Base-by-base conservation (phyloP, 2,888 invertebrate species). In the Synergus umbraculus region DNA sequence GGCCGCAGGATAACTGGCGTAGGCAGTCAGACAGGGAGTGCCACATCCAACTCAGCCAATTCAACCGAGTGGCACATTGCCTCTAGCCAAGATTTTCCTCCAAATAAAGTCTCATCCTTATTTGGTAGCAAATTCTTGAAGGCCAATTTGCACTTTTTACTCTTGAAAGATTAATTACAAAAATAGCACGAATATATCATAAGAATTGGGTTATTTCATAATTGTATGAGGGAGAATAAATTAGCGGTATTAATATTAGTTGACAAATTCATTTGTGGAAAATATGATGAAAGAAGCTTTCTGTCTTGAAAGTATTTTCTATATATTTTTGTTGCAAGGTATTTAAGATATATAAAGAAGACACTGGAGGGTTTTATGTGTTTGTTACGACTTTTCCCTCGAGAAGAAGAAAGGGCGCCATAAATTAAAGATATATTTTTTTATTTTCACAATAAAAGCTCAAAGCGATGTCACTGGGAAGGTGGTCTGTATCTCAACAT, bases 1-100 rank as follows among this genome's bases (percentile, higher is more conserved):
- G 86, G 83, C 88, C 86, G 86, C 85, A 85, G 88, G 88, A 87
- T 87, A 85, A 85, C 82, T 76, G 86, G 89, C 89, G 90, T 91
- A 90, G 91, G 91, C 89, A 89, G 89, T 85, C 87, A 83, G 86
- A 90, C 89, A 90, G 90, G 91, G 91, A 91, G 91, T 91, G 91
- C 90, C 91, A 87, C 88, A 86, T 83, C 84, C 85, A 88, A 87
- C 85, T 84, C 82, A 85, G 83, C 85, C 80, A 79, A 83, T 78
- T 22, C 63, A 60, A 41, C 13, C 60, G 58, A 49, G 49, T 49
- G 49, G 49, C 49, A 37, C 49, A 54, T 73, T 73, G 37, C 69
- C 15, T 49, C 44, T 46, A 49, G 13, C 46, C 29, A 69, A 29
- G 46, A 60, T 60, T 60, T 60, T 60, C 22, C 29, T 9, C 49